These are phyloP conservation scores for Isaurus tuberculatus DNA, from an alignment of 92 coral and sea anemone species.

Conservation along the genomic window DNA sequence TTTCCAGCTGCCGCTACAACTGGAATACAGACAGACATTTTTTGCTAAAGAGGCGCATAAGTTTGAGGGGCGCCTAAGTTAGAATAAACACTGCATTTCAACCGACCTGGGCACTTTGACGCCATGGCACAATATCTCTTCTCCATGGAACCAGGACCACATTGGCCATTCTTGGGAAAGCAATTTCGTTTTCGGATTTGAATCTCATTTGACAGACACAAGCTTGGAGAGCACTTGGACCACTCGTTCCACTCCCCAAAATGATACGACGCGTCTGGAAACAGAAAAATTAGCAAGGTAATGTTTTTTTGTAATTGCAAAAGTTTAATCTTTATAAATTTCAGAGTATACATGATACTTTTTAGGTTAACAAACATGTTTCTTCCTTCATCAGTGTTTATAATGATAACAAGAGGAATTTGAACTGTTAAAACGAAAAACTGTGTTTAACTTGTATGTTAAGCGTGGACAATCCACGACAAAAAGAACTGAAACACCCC, in stretches of 20 bases:
- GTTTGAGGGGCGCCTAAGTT: no score
- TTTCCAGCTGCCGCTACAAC: no score
- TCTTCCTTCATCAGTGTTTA: no score
- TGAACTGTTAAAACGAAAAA: no score
- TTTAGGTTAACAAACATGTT: not conserved
- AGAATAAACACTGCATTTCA: not conserved
- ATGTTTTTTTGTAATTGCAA: no score
- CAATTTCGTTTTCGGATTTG: slow-evolving; percentile 40
- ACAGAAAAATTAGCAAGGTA: not conserved
- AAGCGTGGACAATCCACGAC: no score
- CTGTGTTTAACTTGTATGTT: no score
- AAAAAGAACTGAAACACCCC: no score
- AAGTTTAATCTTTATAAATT: not conserved
- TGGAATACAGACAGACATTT: no score
- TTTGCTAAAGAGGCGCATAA: no score
- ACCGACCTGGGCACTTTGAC: slow-evolving; percentile 35
- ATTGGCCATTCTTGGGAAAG: slow-evolving; percentile 27
- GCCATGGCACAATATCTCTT: slow-evolving; percentile 28
- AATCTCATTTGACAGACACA: slow-evolving; percentile 28
- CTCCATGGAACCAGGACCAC: slow-evolving; percentile 26
- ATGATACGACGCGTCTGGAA: slow-evolving; percentile 40
- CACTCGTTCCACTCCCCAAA: slow-evolving; percentile 45
- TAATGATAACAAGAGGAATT: no score
- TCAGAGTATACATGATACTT: not conserved
- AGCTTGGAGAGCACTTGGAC: slow-evolving; percentile 47